Percentiles rank a stretch among this genome's conserved stretches.
These are phyloP conservation scores for Drosophila seguyi DNA, from an alignment of 1,140 invertebrate species.

Conservation along the genomic window DNA sequence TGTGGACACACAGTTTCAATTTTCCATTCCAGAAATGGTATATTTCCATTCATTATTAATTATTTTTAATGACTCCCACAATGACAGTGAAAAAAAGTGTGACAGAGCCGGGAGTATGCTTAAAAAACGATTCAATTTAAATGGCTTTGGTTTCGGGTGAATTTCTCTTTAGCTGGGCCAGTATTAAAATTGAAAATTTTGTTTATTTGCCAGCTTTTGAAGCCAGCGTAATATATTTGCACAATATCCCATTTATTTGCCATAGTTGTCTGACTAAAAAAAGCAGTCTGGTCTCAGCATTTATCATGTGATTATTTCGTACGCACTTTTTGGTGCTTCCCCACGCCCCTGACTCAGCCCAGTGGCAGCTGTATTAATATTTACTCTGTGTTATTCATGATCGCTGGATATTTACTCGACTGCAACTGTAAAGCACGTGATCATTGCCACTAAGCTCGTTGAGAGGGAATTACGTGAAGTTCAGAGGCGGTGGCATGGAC, in stretches of 20 bases:
- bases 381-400: conserved; percentile 11
- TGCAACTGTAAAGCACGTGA: conserved; percentile 35
- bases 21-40: conserved; percentile 60
- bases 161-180: conserved; percentile 5
- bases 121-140: conserved; percentile 47
- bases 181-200: conserved; percentile 32
- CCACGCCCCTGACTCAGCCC: conserved; percentile 16
- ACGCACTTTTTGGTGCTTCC: conserved; percentile 38
- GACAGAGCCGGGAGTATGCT: neutral
- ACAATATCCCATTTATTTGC: conserved; percentile 12
- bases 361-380: conserved; percentile 45
- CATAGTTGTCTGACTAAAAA: conserved; percentile 13
- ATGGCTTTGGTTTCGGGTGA: conserved; percentile 6
- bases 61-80: conserved; percentile 63
- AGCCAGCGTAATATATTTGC: conserved; percentile 24
- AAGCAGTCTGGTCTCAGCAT: neutral
- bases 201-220: conserved; percentile 22
- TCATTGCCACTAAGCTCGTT: conserved; percentile 8
- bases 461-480: neutral
- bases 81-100: conserved; percentile 39
- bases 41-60: conserved; percentile 76
- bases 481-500: neutral
- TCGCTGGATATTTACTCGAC: conserved; percentile 26
- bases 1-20: conserved; percentile 60
- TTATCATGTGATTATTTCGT: conserved; percentile 28